Conservation (phyloP, 2,113 vertebrate species). For the Onychostruthus taczanowskii region DNA sequence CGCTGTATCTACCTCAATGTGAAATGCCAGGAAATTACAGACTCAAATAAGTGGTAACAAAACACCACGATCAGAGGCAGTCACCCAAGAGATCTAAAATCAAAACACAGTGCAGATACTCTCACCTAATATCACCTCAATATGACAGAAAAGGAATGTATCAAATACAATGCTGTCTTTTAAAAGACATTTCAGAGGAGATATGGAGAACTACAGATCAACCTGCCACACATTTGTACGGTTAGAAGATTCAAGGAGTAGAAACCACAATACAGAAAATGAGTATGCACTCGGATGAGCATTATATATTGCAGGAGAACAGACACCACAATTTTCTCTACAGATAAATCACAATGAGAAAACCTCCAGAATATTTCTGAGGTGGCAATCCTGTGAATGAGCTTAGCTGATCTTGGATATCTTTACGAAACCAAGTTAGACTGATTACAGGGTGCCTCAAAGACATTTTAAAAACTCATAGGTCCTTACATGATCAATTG, state of each 20-base stretch:
- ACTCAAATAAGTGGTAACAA: not conserved
- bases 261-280: not conserved
- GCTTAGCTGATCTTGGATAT: not conserved
- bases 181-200: not conserved
- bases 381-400: not conserved
- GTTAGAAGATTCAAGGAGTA: not conserved
- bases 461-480: not conserved
- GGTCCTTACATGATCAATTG: not conserved
- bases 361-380: not conserved
- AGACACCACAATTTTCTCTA: not conserved
- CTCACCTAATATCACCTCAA: not conserved
- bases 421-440: not conserved
- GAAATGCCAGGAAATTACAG: not conserved
- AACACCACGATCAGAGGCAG: not conserved
- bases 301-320: not conserved
- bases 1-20: not conserved
- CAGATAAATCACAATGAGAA: not conserved
- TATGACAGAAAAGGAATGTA: not conserved
- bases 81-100: not conserved
- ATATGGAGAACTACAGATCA: not conserved
- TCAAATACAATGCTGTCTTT: not conserved
- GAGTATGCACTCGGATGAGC: not conserved
- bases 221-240: not conserved
- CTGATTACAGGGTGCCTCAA: not conserved
- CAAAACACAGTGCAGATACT: not conserved